A percentile compares a stretch with the other conserved stretches of the same genome.
Conservation (phyloP, 23 tunicate genomes). For the Clavelina lepadiformis region DNA sequence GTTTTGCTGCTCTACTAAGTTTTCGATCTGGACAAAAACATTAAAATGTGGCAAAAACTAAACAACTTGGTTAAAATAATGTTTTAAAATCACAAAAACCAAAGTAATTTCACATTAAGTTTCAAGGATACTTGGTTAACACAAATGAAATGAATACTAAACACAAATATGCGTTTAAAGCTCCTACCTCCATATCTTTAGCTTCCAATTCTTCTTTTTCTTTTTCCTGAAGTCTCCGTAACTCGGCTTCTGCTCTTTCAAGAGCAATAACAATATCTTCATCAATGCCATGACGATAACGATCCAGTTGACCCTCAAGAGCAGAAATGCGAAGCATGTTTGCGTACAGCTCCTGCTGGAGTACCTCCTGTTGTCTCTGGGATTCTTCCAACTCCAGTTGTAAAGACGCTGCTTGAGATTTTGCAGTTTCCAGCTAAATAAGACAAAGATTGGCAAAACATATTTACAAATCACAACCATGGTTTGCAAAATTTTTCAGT, state of each 20-base stretch:
- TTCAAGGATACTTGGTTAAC: neutral
- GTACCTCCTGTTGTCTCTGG: conserved; percentile 44
- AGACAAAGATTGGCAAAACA: too few species aligned
- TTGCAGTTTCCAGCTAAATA: too few species aligned
- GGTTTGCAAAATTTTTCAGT: too few species aligned
- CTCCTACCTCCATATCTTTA: conserved; percentile 57
- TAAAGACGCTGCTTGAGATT: neutral
- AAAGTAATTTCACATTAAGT: neutral
- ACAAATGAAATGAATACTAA: neutral
- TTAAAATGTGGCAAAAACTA: neutral
- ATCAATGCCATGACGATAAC: conserved; percentile 64
- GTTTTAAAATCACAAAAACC: neutral
- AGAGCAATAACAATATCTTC: conserved; percentile 26
- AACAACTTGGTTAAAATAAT: neutral
- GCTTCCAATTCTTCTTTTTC: conserved; percentile 35
- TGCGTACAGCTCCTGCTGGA: conserved; percentile 64
- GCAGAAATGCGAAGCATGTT: conserved; percentile 62
- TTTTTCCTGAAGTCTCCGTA: conserved; percentile 38
- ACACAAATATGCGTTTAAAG: neutral
- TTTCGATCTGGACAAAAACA: conserved; percentile 40
- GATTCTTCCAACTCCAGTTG: conserved; percentile 48
- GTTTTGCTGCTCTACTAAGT: conserved; percentile 46
- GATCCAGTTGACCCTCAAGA: conserved; percentile 78
- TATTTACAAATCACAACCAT: too few species aligned
- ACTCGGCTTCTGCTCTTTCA: conserved; percentile 51